Percentiles rank a stretch among this genome's conserved stretches.
Conservation (phyloP, 2,113 vertebrate species). For the Solenodon paradoxus region DNA sequence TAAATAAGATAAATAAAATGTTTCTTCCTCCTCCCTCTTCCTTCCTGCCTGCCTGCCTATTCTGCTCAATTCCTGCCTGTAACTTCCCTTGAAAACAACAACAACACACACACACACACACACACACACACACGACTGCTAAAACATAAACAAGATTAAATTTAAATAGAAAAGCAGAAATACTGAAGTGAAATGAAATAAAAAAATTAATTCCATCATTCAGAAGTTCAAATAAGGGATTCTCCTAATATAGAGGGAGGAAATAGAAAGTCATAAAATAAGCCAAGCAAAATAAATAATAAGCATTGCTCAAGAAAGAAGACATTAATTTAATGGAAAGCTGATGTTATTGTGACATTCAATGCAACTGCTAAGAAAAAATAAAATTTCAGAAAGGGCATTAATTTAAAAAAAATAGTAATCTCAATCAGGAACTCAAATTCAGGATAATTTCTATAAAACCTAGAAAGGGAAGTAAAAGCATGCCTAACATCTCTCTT, state of each 20-base stretch:
- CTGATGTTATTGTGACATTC: neutral
- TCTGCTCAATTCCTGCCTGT: too few species aligned
- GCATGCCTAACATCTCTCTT: neutral
- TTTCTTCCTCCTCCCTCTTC: too few species aligned
- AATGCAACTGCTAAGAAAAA: neutral
- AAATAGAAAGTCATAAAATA: neutral
- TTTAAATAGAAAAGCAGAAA: neutral
- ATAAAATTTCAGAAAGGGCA: neutral
- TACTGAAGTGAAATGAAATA: neutral
- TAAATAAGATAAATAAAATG: too few species aligned
- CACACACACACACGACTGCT: neutral
- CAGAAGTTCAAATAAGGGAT: neutral
- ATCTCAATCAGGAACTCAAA: slow-evolving; percentile 18
- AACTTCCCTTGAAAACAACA: too few species aligned
- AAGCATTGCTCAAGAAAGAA: neutral
- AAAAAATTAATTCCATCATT: neutral
- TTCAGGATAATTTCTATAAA: neutral
- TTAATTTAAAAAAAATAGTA: neutral
- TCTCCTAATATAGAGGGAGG: neutral
- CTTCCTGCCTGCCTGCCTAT: too few species aligned
- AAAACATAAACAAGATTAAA: neutral
- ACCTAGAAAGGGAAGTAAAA: neutral
- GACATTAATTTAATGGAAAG: neutral
- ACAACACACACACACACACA: too few species aligned
- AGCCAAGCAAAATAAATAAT: neutral